Percentiles rank a stretch among this genome's conserved stretches.
phyloP scores from a whole-genome alignment of 2,888 invertebrate genomes.

The Philaethria dido region DNA sequence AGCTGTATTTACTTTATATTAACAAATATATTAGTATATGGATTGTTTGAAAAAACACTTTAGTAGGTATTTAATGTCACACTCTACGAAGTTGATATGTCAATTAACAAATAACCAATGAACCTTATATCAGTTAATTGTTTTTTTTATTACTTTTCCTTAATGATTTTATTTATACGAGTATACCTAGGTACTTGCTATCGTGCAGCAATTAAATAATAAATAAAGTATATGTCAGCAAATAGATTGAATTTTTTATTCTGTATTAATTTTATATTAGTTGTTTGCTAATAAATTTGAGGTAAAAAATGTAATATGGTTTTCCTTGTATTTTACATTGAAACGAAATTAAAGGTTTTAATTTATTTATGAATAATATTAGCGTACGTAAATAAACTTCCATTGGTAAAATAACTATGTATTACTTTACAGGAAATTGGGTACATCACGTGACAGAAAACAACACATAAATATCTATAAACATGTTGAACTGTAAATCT shows the following conservation, averaged over 20 bases:
- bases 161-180: constrained; percentile 16
- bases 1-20: too few species aligned
- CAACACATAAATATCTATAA: neutral
- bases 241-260: neutral
- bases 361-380: too few species aligned
- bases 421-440: too few species aligned
- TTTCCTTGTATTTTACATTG: constrained; percentile 3
- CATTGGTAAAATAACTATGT: too few species aligned
- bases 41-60: neutral
- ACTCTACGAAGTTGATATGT: neutral
- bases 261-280: neutral
- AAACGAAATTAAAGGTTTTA: too few species aligned
- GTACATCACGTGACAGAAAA: neutral
- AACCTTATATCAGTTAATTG: constrained; percentile 7
- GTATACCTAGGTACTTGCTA: constrained; percentile 1
- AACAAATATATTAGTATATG: too few species aligned
- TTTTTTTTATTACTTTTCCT: constrained; percentile 3
- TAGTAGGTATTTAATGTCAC: neutral
- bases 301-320: neutral
- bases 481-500: neutral
- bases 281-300: neutral
- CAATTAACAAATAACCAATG: neutral
- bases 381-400: too few species aligned
- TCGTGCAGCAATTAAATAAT: neutral
- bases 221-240: neutral